Evolutionary conservation across 2,888 invertebrate genomes (phyloP), one percentile per base, ranked within the genome.

Genomic region (Lottia scabra): DNA sequence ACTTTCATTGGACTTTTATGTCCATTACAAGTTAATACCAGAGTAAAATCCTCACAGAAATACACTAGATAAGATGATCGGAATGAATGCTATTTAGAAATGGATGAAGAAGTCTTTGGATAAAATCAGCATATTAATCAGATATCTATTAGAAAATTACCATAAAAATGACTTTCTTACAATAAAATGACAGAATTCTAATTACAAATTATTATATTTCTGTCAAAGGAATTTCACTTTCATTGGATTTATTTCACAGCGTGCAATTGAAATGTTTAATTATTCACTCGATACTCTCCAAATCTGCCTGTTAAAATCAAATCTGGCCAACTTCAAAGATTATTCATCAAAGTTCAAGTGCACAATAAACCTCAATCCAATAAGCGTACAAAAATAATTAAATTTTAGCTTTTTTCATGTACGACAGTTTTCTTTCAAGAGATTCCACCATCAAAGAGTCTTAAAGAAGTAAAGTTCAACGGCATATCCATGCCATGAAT

Each of bases 121-220:
- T 38, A 38, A 38, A 38, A 38, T 38, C 38, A 38, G 38, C 38
- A 38, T 38, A 38, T 38, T 38, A 38, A 38, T 38, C 38, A 38
- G 38, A 38, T 38, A 38, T 38, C 38, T 38, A 38, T 38, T 38
- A 38, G 38, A 38, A 38, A 38, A 38, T 43, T 30, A 43, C 30
- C 19, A 65, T 65, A 65, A 65, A 65, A 65, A 65, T 19, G 38
- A 65, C 15, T 43, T 26, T n/a, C 19, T 65, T 30, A 65, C 19
- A 65, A 30, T 38, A 19, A 16, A 65, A 27, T 65, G 43, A 19
- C 44, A 30, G 44, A 43, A 30, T 65, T 30, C 27, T 65, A 43
- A 43, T 65, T 65, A 43, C 30, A 27, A 43, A 43, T 38, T 56
- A 56, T 56, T 56, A 56, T 23, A 56, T 56, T 56, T 12, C 56